Evolutionary conservation across 2,113 vertebrate species (phyloP), one percentile per base, ranked within the genome.

Genomic region (Cygnus buccinator): DNA sequence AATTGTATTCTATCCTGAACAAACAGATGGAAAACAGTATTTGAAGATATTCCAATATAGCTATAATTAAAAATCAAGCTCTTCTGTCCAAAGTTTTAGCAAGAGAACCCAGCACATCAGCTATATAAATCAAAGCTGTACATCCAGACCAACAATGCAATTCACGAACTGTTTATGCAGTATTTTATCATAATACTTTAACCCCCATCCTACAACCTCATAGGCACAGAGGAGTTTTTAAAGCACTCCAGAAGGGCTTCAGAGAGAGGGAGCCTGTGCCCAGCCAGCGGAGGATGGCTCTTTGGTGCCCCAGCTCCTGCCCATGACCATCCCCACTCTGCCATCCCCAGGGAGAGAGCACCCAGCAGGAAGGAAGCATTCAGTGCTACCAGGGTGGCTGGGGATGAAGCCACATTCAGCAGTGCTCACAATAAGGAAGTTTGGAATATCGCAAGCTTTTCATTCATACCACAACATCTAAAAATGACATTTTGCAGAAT

Each of bases 1-100:
- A 50, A 87, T 11, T 92, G 92, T 89, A 84, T 90, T 89, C 62
- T 82, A 21, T 48, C 48, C 57, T 68, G 84, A 89, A 59, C 28
- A 92, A 94, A 93, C 76, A 94, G n/a, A 82, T 73, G 66, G 19
- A 9, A 77, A 94, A 83, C 18, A 74, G 20, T 15, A 87, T 55
- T 84, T 84, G 72, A 93, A 90, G 37, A 80, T 41, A 57, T 25
- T 88, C 76, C 88, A 92, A 62, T 44, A 16, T 28, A 86, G 29
- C 19, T 70, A 66, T 88, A 76, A 96, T 54, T 57, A 87, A 78
- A 82, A 82, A 87, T 46, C 7, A 92, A 90, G 26, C 14, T 87
- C 6, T 39, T 80, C 55, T n/a, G 17, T 54, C 59, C 54, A 89
- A 92, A 84, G 48, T 57, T 70, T 89, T 18, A 84, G 50, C 26